A percentile compares a stretch with the other conserved stretches of the same genome.
phyloP scores from a whole-genome alignment of 2,113 vertebrate genomes.

The Burhinus oedicnemus region DNA sequence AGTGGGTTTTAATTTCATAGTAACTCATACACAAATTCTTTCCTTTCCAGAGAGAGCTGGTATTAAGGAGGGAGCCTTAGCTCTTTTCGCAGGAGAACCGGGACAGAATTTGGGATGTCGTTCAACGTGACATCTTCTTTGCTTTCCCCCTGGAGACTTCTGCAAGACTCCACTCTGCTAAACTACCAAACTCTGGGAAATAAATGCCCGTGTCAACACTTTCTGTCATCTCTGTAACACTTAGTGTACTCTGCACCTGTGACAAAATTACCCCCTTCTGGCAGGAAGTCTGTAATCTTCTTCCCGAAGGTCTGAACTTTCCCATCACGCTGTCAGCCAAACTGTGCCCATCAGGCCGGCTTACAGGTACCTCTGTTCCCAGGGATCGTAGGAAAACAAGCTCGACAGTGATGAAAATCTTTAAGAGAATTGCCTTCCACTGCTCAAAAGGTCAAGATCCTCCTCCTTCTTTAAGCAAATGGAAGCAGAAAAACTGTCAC shows the following conservation, averaged over 20 bases:
- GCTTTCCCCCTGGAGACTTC: background rate
- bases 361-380: background rate
- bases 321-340: constrained; percentile 18
- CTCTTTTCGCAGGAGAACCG: background rate
- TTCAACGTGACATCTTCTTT: background rate
- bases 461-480: constrained; percentile 40
- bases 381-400: background rate
- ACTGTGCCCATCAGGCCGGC: background rate
- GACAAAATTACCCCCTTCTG: constrained; percentile 41
- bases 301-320: background rate
- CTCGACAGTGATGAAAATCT: background rate
- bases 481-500: constrained; percentile 1
- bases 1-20: background rate
- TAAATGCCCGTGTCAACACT: background rate
- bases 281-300: constrained; percentile 34
- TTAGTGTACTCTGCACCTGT: background rate
- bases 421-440: background rate
- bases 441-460: constrained; percentile 17
- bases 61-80: background rate
- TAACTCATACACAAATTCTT: background rate
- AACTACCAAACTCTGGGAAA: background rate
- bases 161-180: background rate
- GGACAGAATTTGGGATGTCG: background rate
- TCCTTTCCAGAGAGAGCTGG: background rate
- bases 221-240: background rate